Base-by-base conservation (phyloP, 1,140 invertebrate species). In the Anagrus nilaparvatae region DNA sequence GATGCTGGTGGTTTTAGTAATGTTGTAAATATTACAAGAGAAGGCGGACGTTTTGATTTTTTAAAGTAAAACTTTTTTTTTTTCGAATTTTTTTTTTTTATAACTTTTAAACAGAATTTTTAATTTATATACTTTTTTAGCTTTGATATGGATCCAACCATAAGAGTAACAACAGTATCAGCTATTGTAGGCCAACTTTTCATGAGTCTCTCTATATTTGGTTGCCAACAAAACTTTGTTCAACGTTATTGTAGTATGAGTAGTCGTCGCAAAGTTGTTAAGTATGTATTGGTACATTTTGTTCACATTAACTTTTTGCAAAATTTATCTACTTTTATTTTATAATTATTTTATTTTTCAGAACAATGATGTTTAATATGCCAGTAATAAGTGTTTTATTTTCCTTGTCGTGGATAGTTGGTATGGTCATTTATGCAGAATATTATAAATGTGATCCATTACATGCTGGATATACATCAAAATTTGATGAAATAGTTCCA, bases 361-460 rank as follows among this genome's bases (percentile, higher is more conserved):
- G 81, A 41, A 86, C 84, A 0, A 73, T 88, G 52, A 69, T 86
- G 59, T 71, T 68, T 17, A 87, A 85, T 47, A 78, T 87, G 10
- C 84, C 84, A 1, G 74, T 87, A 13, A 87, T 91, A 40, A 74
- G 77, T 5, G 56, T 85, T 1, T 70, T 88, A 8, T 87, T 87
- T 62, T 81, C 78, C 16, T 61, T 87, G 16, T 84, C 81, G 2
- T 88, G 82, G 84, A 61, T 86, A 1, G 79, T 83, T 0, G 91
- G 90, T 7, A 85, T 94, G 77, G 85, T 86, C 0, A 76, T 94
- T 19, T 93, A 85, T 55, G 79, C 86, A 0, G 76, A 81, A 10
- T 93, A 93, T 60, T 74, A 78, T n/a, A 71, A 76, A 51, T 94
- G 89, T 56, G 89, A 95, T 67, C 89, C 89, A 0, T 63, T 82